phyloP scores from a whole-genome alignment of 2,113 vertebrate species.

The Ursus arctos region DNA sequence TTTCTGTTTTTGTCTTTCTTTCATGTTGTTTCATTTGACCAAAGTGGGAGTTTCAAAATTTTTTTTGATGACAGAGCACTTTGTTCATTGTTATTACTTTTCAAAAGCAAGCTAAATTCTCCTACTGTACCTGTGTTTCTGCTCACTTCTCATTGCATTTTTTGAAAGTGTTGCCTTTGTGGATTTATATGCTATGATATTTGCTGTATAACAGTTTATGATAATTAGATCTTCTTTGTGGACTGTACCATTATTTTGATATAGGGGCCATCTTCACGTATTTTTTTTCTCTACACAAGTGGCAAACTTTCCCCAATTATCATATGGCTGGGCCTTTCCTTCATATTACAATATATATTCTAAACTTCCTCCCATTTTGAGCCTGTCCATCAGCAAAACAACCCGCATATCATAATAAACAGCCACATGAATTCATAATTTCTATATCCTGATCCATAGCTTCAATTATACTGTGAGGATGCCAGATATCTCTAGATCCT shows the following conservation, averaged over 20 bases:
- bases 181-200: background rate
- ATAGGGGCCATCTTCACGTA: background rate
- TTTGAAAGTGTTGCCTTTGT: background rate
- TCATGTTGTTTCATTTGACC: background rate
- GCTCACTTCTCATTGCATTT: background rate
- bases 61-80: background rate
- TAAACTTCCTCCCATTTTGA: background rate
- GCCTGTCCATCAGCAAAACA: background rate
- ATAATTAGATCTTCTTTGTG: background rate
- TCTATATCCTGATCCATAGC: background rate
- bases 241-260: background rate
- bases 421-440: background rate
- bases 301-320: background rate
- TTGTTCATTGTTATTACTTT: slow-evolving; percentile 1
- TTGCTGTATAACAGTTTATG: background rate
- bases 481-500: background rate
- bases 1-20: slow-evolving; percentile 7
- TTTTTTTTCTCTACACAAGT: background rate
- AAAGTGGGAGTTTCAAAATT: background rate
- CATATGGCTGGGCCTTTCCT: background rate
- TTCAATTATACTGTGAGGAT: background rate
- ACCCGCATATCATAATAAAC: background rate
- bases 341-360: background rate
- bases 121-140: background rate
- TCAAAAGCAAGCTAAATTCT: background rate